These are phyloP conservation scores for Drosophila prosaltans DNA, from an alignment of 1,140 invertebrate species.

Conservation along the genomic window DNA sequence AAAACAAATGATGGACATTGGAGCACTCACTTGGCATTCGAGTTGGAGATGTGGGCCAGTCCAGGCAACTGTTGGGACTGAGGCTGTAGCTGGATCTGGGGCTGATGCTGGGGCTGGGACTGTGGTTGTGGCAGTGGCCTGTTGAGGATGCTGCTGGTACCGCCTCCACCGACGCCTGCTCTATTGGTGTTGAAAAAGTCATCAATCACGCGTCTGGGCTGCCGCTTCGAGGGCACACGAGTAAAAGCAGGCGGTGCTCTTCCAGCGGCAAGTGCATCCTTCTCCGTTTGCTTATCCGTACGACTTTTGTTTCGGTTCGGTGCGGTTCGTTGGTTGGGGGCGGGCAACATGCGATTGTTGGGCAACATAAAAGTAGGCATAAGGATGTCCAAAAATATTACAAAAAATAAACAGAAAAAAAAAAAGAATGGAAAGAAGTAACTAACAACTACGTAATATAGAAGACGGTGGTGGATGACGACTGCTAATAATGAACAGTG, in stretches of 20 bases:
- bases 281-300: constrained; percentile 87
- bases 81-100: constrained; percentile 21
- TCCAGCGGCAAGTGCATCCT: constrained; percentile 85
- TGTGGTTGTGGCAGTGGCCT: constrained; percentile 56
- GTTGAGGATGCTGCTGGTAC: constrained; percentile 61
- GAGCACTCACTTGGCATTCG: constrained; percentile 68
- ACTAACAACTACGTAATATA: constrained; percentile 35
- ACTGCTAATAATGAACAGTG: constrained; percentile 75
- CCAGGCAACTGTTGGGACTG: constrained; percentile 44
- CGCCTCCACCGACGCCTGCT: constrained; percentile 18
- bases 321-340: constrained; percentile 42
- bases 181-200: constrained; percentile 85
- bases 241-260: constrained; percentile 92
- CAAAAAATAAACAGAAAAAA: constrained; percentile 51
- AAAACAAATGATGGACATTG: constrained; percentile 79
- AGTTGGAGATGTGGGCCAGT: constrained; percentile 57
- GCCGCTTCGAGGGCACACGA: constrained; percentile 93
- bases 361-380: constrained; percentile 78
- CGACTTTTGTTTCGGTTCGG: constrained; percentile 84
- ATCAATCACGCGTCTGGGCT: constrained; percentile 90
- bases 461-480: constrained; percentile 57
- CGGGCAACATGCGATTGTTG: constrained; percentile 66
- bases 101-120: background rate
- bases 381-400: constrained; percentile 76
- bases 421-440: constrained; percentile 14